These are phyloP conservation scores for Antigone vipio DNA, from an alignment of 2,113 vertebrate genomes.

Conservation along the genomic window DNA sequence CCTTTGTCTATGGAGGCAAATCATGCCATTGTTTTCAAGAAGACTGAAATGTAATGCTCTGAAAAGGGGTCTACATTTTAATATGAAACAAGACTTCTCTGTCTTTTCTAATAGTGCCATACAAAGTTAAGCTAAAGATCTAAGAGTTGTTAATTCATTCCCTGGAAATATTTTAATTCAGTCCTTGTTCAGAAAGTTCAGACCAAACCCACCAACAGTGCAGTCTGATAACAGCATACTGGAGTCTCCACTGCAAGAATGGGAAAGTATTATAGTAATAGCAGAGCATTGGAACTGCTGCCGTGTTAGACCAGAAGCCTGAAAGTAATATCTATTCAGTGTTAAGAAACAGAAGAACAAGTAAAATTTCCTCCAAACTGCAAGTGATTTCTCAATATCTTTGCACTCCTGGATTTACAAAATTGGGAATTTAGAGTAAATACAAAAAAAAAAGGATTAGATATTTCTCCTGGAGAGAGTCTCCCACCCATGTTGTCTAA, in stretches of 20 bases:
- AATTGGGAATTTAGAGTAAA: background rate
- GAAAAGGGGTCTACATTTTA: background rate
- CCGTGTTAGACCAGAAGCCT: background rate
- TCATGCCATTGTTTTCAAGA: background rate
- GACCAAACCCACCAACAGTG: background rate
- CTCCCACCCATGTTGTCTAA: accelerated
- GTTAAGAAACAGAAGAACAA: background rate
- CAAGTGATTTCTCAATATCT: background rate
- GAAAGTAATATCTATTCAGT: background rate
- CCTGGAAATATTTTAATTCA: background rate
- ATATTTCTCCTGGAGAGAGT: background rate
- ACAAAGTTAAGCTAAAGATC: background rate
- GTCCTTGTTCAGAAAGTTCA: background rate
- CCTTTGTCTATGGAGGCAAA: background rate
- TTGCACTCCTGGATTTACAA: background rate
- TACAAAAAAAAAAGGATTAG: background rate
- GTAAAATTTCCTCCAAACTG: background rate
- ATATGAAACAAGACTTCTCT: background rate
- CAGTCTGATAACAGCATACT: background rate
- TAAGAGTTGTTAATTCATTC: background rate
- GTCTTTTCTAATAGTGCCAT: background rate
- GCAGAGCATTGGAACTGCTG: background rate
- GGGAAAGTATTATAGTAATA: background rate
- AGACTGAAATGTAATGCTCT: background rate
- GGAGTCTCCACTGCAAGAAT: background rate